Percentiles rank a stretch among this genome's conserved stretches.
Conservation (phyloP, 2,888 invertebrate species). For the Neria commutata region DNA sequence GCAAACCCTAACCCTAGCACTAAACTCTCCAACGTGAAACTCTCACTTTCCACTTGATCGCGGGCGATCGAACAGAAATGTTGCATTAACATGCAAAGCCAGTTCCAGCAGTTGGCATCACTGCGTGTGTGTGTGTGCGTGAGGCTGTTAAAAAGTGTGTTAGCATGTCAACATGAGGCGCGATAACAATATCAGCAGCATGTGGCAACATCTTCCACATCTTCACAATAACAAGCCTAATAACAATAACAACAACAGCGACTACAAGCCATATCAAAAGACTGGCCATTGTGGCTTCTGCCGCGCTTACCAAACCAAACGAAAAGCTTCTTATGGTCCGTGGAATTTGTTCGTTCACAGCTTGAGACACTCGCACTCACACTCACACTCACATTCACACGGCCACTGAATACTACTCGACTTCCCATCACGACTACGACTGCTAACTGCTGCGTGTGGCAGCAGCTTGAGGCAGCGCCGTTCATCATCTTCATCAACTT, state of each 20-base stretch:
- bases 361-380: conserved; percentile 15
- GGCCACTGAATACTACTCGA: too few species aligned
- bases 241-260: conserved; percentile 3
- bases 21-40: too few species aligned
- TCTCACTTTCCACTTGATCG: neutral
- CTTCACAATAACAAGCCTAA: neutral
- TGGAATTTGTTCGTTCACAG: conserved; percentile 39
- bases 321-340: conserved; percentile 34
- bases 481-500: neutral
- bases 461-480: neutral
- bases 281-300: too few species aligned
- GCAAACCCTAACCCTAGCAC: too few species aligned
- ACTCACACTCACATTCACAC: neutral
- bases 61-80: conserved; percentile 11
- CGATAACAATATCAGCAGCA: conserved; percentile 27
- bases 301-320: neutral
- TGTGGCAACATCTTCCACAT: conserved; percentile 9
- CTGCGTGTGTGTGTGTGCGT: neutral
- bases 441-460: too few species aligned
- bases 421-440: too few species aligned
- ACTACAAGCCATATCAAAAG: neutral
- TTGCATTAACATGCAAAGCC: neutral
- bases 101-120: neutral
- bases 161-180: conserved; percentile 22
- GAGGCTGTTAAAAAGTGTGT: conserved; percentile 13